These are phyloP conservation scores for Crypturellus tataupa DNA, from an alignment of 2,797 vertebrate genomes.

Conservation along the genomic window DNA sequence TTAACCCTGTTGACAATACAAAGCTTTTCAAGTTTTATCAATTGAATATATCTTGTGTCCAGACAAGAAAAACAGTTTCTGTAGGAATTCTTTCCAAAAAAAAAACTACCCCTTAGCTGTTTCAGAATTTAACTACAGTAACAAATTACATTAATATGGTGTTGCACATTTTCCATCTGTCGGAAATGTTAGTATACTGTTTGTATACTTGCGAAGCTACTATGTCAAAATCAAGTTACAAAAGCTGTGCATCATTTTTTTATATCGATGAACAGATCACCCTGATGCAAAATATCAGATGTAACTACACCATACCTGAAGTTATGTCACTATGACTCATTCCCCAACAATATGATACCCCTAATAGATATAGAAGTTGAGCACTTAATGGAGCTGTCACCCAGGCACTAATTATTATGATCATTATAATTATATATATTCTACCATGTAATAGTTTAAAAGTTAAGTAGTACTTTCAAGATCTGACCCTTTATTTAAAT, in stretches of 20 bases:
- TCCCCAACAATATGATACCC: not conserved
- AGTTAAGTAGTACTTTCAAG: not conserved
- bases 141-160: not conserved
- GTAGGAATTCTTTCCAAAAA: not conserved
- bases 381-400: not conserved
- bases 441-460: not conserved
- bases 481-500: not conserved
- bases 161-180: not conserved
- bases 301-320: not conserved
- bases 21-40: not conserved
- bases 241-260: not conserved
- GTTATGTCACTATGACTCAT: not conserved
- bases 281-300: not conserved
- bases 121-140: not conserved
- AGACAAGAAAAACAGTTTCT: not conserved
- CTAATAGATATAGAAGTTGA: not conserved
- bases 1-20: not conserved
- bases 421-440: not conserved
- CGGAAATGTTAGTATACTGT: not conserved
- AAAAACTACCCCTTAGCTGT: not conserved
- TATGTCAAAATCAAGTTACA: not conserved
- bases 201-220: not conserved
- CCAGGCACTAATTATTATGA: not conserved
- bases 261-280: not conserved
- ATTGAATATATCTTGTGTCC: not conserved